Base-by-base conservation (phyloP, 1,140 invertebrate genomes). In the Protaetia brevitarsis region DNA sequence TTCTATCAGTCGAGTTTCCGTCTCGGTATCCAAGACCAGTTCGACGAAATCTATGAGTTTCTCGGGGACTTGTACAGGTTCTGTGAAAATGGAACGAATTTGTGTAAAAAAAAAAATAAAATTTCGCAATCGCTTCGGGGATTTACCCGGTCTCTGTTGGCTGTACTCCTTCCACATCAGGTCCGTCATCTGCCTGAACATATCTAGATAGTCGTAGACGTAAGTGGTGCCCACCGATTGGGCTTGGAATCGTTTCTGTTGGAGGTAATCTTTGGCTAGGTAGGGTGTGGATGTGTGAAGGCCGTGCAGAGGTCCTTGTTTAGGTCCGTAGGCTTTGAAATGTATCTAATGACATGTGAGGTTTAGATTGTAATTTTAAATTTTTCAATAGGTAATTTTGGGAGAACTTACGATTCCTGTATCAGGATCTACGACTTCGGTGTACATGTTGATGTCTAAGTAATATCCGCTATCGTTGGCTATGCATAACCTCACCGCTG, bases 401-500 rank as follows among this genome's bases (percentile, higher is more conserved):
- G 3, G 13, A 3, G 23, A 16, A 82, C 85, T 84, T 78, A 92
- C 90, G 74, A 93, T 86, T 66, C 95, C 95, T 6, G 93, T 94
- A 68, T 90, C 88, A 0, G 88, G 83, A 78, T 98, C 95, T 0
- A 89, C 91, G 2, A 95, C 86, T 81, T 99, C 97, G 13, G 91
- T 93, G 75, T 99, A 99, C 59, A 97, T 86, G 74, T 90, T 92
- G 61, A 99, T 90, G 77, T 98, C 95, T 36, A 99, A 85, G 71
- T 94, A 96, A 77, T 98, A 98, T 0, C 97, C 97, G 67, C 93
- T 97, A 70, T 98, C 96, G 79, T 98, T 99, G 31, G 95, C 90
- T 26, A 99, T 85, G 72, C 93, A 97, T 0, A 99, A 82, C 3
- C 97, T 84, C 31, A 98, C 90, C 21, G 92, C 93, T 60, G 94